Evolutionary conservation across 1,140 invertebrate genomes (phyloP).

Genomic region (Cyclargus thomasi): DNA sequence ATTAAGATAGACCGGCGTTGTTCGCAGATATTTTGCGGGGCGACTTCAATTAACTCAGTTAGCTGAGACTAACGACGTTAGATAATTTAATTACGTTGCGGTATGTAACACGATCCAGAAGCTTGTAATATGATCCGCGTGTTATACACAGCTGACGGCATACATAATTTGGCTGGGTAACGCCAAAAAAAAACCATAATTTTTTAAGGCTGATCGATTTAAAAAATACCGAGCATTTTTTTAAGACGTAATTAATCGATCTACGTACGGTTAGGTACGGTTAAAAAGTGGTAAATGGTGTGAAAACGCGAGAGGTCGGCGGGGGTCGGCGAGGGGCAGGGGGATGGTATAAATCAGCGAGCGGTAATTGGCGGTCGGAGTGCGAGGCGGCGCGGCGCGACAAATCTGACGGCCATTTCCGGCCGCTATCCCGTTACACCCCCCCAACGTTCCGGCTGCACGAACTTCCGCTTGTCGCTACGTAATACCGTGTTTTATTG

Average conservation of each 20-base stretch:
- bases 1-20: not conserved
- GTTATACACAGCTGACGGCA: not conserved
- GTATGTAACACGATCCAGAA: not conserved
- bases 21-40: not conserved
- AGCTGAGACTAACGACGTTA: not conserved
- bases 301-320: not conserved
- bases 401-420: slow-evolving; percentile 57
- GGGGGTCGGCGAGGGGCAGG: too few relatives aligned
- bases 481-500: slow-evolving; percentile 10
- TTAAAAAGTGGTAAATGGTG: not conserved
- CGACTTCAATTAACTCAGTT: not conserved
- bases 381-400: slow-evolving; percentile 38
- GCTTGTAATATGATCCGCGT: not conserved
- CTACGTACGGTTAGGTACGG: not conserved
- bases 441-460: slow-evolving; percentile 20
- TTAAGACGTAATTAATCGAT: not conserved
- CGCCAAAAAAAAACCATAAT: too few relatives aligned
- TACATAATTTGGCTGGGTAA: too few relatives aligned
- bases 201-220: too few relatives aligned
- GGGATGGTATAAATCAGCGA: slow-evolving; percentile 36
- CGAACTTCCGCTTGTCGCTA: slow-evolving; percentile 4
- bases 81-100: not conserved
- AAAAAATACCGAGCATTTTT: too few relatives aligned
- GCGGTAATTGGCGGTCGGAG: slow-evolving; percentile 42
- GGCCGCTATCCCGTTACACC: slow-evolving; percentile 41